Evolutionary conservation across 2,888 invertebrate species (phyloP), one percentile per base, ranked within the genome.

Genomic region (Hirtodrosophila alboralis): DNA sequence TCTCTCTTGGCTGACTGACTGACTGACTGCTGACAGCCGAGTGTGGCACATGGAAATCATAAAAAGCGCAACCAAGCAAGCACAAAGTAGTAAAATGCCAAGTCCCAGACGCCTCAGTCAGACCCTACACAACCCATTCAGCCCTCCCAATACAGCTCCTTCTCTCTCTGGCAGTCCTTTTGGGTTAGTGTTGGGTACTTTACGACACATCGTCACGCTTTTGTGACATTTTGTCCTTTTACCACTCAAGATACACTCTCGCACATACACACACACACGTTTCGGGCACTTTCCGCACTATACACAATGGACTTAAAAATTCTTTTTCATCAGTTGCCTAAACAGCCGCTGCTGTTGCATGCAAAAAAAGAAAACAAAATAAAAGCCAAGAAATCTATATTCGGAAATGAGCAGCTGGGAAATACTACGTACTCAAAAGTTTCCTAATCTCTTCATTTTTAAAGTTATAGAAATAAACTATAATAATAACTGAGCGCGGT

Each of bases 161-260:
- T 7, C 14, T 1, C 7, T 10, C 7, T 14, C 47, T 18, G 38
- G 34, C 65, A 54, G 49, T 61, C 68, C 56, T 57, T 70, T 71
- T 63, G 61, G 63, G 59, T 66, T 62, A 59, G 76, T 64, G 70
- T 79, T 64, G 63, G 72, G 53, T 76, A 86, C 74, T 87, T 88
- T 85, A 86, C 83, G 87, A 88, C 87, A 87, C 83, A 74, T 86
- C 86, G 87, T 88, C 88, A 88, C 86, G 88, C 84, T 83, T 87
- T 88, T 86, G 84, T 86, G 84, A 83, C 76, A 76, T 80, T 78
- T 80, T 77, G 86, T 86, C 86, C 80, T 80, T 83, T 81, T 69
- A 56, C 65, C 75, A 73, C 79, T 75, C 63, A 69, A 71, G 65
- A 62, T 63, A 64, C 56, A 53, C 34, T 6, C 23, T 23, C 23